Percentiles rank a stretch among this genome's conserved stretches.
These are phyloP conservation scores for Peromyscus californicus DNA, from an alignment of 2,113 vertebrate species.

Conservation along the genomic window DNA sequence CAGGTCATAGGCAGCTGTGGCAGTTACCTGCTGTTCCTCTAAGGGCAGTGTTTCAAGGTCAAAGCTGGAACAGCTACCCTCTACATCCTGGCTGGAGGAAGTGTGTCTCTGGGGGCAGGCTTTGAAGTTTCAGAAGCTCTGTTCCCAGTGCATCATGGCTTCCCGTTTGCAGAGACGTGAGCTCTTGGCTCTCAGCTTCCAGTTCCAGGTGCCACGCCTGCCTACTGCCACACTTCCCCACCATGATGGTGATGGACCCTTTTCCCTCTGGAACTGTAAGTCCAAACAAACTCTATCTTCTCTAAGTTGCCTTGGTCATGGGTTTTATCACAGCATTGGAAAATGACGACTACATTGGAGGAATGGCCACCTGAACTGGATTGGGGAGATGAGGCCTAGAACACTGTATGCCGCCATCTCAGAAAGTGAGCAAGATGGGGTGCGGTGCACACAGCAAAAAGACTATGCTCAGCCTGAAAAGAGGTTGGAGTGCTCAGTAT, in stretches of 20 bases:
- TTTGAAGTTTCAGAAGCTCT: not conserved
- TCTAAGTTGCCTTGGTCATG: not conserved
- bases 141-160: not conserved
- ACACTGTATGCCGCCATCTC: not conserved
- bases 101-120: not conserved
- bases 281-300: not conserved
- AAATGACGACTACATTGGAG: not conserved
- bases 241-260: too few species aligned
- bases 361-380: not conserved
- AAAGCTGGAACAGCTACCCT: too few species aligned
- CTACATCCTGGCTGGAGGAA: not conserved
- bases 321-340: too few species aligned
- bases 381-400: not conserved
- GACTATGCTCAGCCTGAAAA: not conserved
- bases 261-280: not conserved
- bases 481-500: accelerated
- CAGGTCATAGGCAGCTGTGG: too few species aligned
- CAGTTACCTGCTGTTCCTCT: too few species aligned
- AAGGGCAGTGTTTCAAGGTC: too few species aligned
- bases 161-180: not conserved
- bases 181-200: not conserved
- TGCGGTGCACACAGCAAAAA: too few species aligned
- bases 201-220: not conserved
- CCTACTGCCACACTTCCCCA: not conserved
- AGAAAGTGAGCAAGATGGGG: not conserved